Evolutionary conservation across 2,888 invertebrate genomes (phyloP).

Genomic region (Pasiphila rectangulata): DNA sequence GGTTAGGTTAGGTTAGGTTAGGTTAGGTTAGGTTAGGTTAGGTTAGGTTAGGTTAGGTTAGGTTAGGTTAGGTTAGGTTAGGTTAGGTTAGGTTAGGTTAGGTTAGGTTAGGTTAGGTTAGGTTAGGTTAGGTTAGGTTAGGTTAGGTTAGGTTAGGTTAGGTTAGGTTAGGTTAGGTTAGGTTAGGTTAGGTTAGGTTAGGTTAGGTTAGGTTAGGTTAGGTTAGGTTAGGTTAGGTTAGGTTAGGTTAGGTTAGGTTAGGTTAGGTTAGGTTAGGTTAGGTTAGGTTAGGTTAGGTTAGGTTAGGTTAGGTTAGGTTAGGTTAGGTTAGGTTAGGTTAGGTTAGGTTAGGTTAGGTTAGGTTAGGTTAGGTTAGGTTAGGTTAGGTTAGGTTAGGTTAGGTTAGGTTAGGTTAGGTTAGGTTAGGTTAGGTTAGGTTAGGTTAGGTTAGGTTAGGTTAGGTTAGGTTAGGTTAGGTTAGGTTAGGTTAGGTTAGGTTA

Average conservation of each 20-base stretch:
- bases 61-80: constrained; percentile 8
- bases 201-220: constrained; percentile 8
- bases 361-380: constrained; percentile 8
- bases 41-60: constrained; percentile 8
- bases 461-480: constrained; percentile 8
- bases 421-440: constrained; percentile 5
- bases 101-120: constrained; percentile 8
- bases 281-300: constrained; percentile 8
- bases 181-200: constrained; percentile 8
- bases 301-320: constrained; percentile 8
- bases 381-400: constrained; percentile 8
- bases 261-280: constrained; percentile 8
- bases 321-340: constrained; percentile 8
- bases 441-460: constrained; percentile 12
- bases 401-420: constrained; percentile 8
- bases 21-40: constrained; percentile 8
- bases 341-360: constrained; percentile 8
- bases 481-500: constrained; percentile 13
- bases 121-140: constrained; percentile 8
- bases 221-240: constrained; percentile 8
- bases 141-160: constrained; percentile 8
- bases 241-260: constrained; percentile 8
- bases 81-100: constrained; percentile 8
- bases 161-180: constrained; percentile 8
- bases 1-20: constrained; percentile 8